Base-by-base conservation (phyloP, 2,888 invertebrate genomes). In the Mantis religiosa region DNA sequence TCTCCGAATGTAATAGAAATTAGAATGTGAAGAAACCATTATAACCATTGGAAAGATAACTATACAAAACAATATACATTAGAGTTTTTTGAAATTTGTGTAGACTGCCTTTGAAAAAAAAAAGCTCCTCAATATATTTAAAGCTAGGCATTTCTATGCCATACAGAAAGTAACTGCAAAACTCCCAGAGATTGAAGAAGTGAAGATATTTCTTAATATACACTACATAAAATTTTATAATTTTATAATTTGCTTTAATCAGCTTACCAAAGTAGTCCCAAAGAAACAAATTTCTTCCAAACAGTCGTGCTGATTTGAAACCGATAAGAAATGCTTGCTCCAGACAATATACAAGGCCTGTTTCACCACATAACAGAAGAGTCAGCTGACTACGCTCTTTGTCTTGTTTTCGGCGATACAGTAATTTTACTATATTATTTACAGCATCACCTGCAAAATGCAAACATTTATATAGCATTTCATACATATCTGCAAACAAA, bases 251-350 rank as follows among this genome's bases (percentile, higher is more conserved):
- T 41, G 8, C 41, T 81, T 89, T 82, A 83, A 88, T 12, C 9
- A 41, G 93, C 94, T 94, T 93, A 98, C 99, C 97, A 92, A 99
- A 97, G 94, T 98, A 99, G 93, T 99, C 99, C 99, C 99, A 99
- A 91, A 99, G 96, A 93, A 98, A 99, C 91, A 98, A 96, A 94
- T 99, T 98, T 91, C 97, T 96, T 41, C 98, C 97, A 93, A 99
- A 99, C 91, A 99, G 95, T 90, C 99, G 95, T 3, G 97, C 96
- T 9, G 98, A 98, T 92, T 98, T 98, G 93, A 99, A 99, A 12
- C 99, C 99, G 92, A 97, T 97, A n/a, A 98, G 95, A 93, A 99
- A 99, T 3, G 98, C 98, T 92, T 98, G 97, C 93, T 99, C 99
- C 91, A 99, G 94, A 92, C 98, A 98, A 92, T 97, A 96, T 3